Base-by-base conservation (phyloP, 2,888 invertebrate genomes). In the Ormia ochracea region DNA sequence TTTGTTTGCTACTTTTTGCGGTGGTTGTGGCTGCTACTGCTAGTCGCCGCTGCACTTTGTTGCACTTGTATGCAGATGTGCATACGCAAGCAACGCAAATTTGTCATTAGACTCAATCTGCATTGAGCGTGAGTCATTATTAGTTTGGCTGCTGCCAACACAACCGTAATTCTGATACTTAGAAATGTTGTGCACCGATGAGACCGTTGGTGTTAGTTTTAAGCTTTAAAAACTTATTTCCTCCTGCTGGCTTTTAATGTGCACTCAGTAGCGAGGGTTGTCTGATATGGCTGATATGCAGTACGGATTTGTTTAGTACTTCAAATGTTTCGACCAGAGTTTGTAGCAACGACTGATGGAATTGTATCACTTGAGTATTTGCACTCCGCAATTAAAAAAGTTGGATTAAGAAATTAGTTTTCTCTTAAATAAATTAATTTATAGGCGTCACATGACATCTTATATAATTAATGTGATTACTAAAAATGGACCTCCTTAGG, bases 31-130 rank as follows among this genome's bases (percentile, higher is more conserved):
- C 45, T 61, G 58, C 56, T 45, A 54, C 63, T 50, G 31, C 52
- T 50, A 12, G 31, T 38, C 19, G 73, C 28, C 31, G 48, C 41
- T 52, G 33, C 31, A 33, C 48, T 52, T 50, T 68, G 38, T 61
- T 52, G 66, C 31, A 28, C 19, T 45, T 23, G 31, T 36, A 38
- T 54, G 17, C 45, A 14, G 19, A 21, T 45, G 4, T 19, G 19
- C 2, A 33, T 4, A 38, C 4, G 10, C 38, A 48, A 33, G 17
- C 33, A 73, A 41, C 28, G 21, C 48, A 78, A 73, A 73, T 73
- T 69, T 75, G 74, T 70, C 74, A 65, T 66, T 69, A 70, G 38
- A 65, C 65, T 43, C 65, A 70, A 66, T 45, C 74, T 31, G 45
- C 69, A 68, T 17, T 45, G 41, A 50, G 12, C 50, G 63, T 68